Base-by-base conservation (phyloP, 2,113 vertebrate species). In the Aegithalos caudatus region DNA sequence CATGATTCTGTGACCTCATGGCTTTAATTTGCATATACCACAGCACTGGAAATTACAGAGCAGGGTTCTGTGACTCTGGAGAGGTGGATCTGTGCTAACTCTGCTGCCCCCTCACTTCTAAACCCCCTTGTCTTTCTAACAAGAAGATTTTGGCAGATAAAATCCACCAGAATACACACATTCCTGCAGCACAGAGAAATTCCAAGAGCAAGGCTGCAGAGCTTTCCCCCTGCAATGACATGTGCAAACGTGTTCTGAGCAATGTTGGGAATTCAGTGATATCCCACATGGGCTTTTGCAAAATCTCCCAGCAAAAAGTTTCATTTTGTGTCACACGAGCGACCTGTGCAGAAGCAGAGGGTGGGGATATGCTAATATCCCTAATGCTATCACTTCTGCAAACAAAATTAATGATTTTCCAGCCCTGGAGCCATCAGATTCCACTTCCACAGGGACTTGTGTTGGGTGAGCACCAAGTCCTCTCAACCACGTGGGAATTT, bases 391-490 rank as follows among this genome's bases (percentile, higher is more conserved):
- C 76, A 16, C 67, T 95, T 92, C 37, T 64, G 70, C 85, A 95
- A 86, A 95, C 56, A 80, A 90, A 94, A 92, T 51, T 16, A 91
- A 88, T 48, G 84, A 24, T 54, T 92, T 91, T n/a, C 54, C 38
- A 90, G 64, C 62, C 71, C 72, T 60, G 77, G 31, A 92, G 65
- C 45, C 60, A 73, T 10, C 33, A 33, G 35, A 47, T 58, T 73
- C 24, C 71, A 20, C n/a, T 57, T 50, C 88, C 51, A 3, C 62
- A 40, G 62, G 45, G 87, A 65, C 35, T 42, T 1, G 4, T 5
- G 31, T 19, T 67, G 84, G 86, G 70, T 21, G 90, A 95, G 37
- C 33, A 21, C 70, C 17, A 66, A 80, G 21, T 33, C 71, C 45
- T 33, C 38, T 58, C 37, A 12, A 2, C 69, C 94, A 54, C 0